A percentile compares a stretch with the other conserved stretches of the same genome.
Evolutionary conservation across 2,797 vertebrate species (phyloP).

Genomic region (Tamandua tetradactyla): DNA sequence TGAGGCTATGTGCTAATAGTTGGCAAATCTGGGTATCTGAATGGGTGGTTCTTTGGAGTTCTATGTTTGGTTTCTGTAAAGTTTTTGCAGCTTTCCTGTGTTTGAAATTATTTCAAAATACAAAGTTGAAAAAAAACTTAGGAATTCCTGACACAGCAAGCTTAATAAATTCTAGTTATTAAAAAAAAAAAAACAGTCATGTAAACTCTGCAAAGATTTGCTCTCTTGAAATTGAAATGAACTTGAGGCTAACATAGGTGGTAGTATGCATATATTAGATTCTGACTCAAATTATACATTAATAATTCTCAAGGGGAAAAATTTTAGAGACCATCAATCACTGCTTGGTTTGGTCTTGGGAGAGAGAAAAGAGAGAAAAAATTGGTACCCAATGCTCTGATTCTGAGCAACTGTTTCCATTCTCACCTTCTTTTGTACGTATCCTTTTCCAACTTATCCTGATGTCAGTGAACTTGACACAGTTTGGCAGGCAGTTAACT

Average conservation of each 20-base stretch:
- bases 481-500: background rate
- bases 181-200: background rate
- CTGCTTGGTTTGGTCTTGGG: background rate
- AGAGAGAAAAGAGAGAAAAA: background rate
- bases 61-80: no score
- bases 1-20: no score
- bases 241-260: slow-evolving; percentile 28
- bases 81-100: no score
- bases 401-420: background rate
- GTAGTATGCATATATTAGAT: background rate
- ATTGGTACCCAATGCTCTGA: background rate
- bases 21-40: no score
- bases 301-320: background rate
- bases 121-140: no score
- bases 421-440: background rate
- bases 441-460: background rate
- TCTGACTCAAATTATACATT: slow-evolving; percentile 41
- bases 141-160: no score
- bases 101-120: no score
- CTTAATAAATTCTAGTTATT: no score
- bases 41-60: no score
- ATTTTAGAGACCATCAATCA: background rate
- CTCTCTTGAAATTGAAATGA: background rate
- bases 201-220: slow-evolving; percentile 29
- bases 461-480: background rate